These are phyloP conservation scores for Struthio camelus DNA, from an alignment of 2,113 vertebrate genomes.

Conservation along the genomic window DNA sequence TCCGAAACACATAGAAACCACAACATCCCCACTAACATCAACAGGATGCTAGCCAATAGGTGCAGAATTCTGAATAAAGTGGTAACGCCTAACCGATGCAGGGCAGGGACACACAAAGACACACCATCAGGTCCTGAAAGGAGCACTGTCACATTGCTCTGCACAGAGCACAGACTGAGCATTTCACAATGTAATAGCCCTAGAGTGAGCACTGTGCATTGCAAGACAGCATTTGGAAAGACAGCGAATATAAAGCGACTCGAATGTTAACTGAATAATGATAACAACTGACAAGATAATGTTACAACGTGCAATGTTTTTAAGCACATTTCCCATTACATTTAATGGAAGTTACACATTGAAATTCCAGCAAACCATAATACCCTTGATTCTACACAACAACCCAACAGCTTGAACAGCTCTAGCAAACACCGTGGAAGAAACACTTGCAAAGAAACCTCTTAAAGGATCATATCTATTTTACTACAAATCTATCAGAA, in stretches of 20 bases:
- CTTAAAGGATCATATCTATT: neutral
- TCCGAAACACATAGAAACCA: neutral
- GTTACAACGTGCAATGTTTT: neutral
- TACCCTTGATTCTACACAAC: neutral
- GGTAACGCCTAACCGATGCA: neutral
- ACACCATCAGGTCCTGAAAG: neutral
- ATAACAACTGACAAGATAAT: neutral
- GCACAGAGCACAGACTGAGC: neutral
- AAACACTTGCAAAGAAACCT: neutral
- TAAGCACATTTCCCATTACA: neutral
- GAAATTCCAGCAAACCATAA: neutral
- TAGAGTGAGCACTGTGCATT: neutral
- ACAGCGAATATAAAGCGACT: neutral
- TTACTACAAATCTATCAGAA: neutral
- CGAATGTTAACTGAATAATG: neutral
- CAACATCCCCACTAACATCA: too few relatives aligned
- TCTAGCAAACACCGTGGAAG: neutral
- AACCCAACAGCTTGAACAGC: neutral
- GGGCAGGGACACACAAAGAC: neutral
- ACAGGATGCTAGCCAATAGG: accelerated
- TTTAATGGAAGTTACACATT: neutral
- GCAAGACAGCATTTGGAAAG: neutral
- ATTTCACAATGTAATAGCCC: neutral
- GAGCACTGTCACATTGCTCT: accelerated
- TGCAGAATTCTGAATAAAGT: neutral